Percentiles rank a stretch among this genome's conserved stretches.
Conservation (phyloP, 2,113 vertebrate species). For the Syngnathus scovelli region DNA sequence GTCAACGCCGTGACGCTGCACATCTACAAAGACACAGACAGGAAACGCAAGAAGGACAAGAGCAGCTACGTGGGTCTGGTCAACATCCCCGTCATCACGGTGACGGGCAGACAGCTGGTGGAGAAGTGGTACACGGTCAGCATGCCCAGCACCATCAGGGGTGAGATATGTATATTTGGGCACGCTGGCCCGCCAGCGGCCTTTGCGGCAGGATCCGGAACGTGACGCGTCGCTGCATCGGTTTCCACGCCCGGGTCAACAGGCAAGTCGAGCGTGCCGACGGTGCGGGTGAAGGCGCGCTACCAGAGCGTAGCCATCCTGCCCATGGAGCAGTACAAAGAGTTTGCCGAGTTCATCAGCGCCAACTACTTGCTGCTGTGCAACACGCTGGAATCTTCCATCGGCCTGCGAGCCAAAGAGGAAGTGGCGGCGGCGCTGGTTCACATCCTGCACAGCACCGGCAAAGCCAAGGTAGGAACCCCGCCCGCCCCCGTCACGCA, state of each 20-base stretch:
- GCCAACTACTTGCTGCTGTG: constrained; percentile 95
- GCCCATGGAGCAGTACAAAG: constrained; percentile 98
- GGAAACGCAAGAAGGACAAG: constrained; percentile 98
- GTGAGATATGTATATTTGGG: background rate
- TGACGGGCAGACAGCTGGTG: constrained; percentile 88
- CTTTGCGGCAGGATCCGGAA: too few relatives aligned
- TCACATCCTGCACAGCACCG: constrained; percentile 97
- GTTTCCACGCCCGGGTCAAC: background rate
- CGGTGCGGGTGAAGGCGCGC: constrained; percentile 88
- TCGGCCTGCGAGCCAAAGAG: constrained; percentile 93
- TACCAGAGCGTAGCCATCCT: constrained; percentile 94
- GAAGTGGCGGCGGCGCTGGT: constrained; percentile 90
- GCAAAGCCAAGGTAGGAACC: constrained; percentile 82
- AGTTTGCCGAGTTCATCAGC: constrained; percentile 96
- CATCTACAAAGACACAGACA: constrained; percentile 94
- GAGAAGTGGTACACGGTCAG: constrained; percentile 95
- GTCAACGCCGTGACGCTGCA: constrained; percentile 84
- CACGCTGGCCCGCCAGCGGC: too few relatives aligned
- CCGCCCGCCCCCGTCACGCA: background rate
- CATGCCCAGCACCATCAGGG: constrained; percentile 86
- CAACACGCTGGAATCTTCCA: constrained; percentile 81
- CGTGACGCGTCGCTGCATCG: too few relatives aligned
- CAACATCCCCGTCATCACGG: constrained; percentile 80
- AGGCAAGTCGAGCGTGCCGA: constrained; percentile 68
- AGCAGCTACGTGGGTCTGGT: constrained; percentile 92